phyloP scores from a whole-genome alignment of 2,888 invertebrate species.

The Neria commutata region DNA sequence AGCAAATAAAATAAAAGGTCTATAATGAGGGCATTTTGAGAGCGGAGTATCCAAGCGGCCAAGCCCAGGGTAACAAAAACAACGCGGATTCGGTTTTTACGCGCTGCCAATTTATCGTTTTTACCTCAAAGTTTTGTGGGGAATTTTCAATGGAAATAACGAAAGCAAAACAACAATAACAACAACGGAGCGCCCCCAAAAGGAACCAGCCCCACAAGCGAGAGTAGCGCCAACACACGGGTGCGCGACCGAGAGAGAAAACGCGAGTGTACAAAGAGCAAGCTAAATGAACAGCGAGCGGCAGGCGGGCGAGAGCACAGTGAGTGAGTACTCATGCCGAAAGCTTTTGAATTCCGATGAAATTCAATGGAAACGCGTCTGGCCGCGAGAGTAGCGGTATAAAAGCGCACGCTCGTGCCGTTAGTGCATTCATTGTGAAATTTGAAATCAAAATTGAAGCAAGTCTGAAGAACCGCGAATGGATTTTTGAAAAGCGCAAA shows the following conservation, averaged over 20 bases:
- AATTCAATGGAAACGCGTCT: slow-evolving; percentile 42
- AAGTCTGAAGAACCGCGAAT: slow-evolving; percentile 36
- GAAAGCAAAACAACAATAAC: background rate
- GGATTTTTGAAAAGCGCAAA: slow-evolving; percentile 32
- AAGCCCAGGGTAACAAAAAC: slow-evolving; percentile 5
- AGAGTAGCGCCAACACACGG: background rate
- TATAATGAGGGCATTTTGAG: background rate
- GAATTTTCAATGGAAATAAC: background rate
- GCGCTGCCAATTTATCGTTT: slow-evolving; percentile 9
- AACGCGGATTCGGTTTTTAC: slow-evolving; percentile 33
- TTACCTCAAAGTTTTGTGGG: background rate
- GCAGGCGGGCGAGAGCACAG: slow-evolving; percentile 9
- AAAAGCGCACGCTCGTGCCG: slow-evolving; percentile 42
- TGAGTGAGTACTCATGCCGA: slow-evolving; percentile 14
- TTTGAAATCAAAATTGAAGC: slow-evolving; percentile 60
- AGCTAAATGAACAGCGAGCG: slow-evolving; percentile 5
- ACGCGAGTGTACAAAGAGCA: background rate
- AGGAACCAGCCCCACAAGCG: background rate
- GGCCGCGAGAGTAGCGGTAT: slow-evolving; percentile 50
- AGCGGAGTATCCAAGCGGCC: background rate
- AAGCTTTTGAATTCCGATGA: slow-evolving; percentile 45
- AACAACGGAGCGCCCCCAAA: background rate
- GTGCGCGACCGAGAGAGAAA: slow-evolving; percentile 25
- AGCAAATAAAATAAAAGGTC: background rate
- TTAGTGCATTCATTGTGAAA: slow-evolving; percentile 59